Evolutionary conservation across 2,888 invertebrate genomes (phyloP), one percentile per base, ranked within the genome.

Genomic region (Syrphus vitripennis): DNA sequence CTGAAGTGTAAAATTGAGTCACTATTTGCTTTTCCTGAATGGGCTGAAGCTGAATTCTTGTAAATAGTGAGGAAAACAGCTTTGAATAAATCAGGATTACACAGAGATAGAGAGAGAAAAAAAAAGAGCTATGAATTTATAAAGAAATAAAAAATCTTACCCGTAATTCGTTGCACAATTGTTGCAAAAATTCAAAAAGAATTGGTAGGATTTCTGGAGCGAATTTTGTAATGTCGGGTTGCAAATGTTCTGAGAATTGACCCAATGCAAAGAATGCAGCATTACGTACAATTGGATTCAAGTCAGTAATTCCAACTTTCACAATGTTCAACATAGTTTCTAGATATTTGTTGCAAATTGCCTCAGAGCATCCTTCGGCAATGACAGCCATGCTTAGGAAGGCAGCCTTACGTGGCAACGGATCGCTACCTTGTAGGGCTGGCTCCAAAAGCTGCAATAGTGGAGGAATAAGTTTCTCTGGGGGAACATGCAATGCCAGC

Each of bases 221-320:
- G 91, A 94, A 96, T 88, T 95, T 94, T 87, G 95, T 95, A 81
- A 97, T 96, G 87, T 96, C 95, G 3, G 97, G 97, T 93, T 95
- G 96, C 61, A 97, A 92, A 92, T 95, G 95, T 91, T 97, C 97
- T 0, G 96, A 95, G 91, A 96, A 97, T 91, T 97, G 96, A 0
- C 96, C 97, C 4, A 97, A 93, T 0, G 96, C 95, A 92, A 96
- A 97, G 59, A 97, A 94, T 0, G 96, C 96, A 0, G 96, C 95
- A 91, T 96, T 96, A 63, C 96, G 93, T 5, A 97, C 96, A 9
- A 95, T 93, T 0, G 94, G 93, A 80, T 94, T 93, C 0, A 93
- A 91, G 91, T 96, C 95, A 42, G 93, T 93, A 61, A 97, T 95
- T 21, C 96, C 97, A 76, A 94, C 93, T 90, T 95, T 95, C 14